Evolutionary conservation across 1,140 invertebrate species (phyloP).

Genomic region (Hormaphis cornu): DNA sequence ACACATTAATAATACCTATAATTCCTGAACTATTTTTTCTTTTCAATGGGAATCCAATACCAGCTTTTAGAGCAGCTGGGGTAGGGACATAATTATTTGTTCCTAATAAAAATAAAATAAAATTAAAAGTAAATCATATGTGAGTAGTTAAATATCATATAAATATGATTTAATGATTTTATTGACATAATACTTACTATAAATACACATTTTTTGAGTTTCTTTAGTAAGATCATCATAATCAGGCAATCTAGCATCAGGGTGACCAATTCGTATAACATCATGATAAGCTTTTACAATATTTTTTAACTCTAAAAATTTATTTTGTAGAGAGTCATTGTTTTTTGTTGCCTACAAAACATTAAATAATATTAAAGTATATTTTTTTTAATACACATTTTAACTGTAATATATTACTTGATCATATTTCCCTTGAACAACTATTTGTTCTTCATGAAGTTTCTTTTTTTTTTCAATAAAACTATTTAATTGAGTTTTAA

Average conservation of each 20-base stretch:
- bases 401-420: constrained; percentile 44
- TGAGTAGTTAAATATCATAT: too few species aligned
- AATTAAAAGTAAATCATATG: too few species aligned
- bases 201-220: background rate
- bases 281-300: constrained; percentile 51
- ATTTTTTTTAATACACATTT: background rate
- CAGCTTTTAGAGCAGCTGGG: constrained; percentile 69
- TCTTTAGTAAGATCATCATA: background rate
- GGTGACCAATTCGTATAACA: constrained; percentile 49
- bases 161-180: too few species aligned
- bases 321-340: constrained; percentile 45
- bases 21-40: background rate
- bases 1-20: background rate
- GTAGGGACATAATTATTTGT: constrained; percentile 52
- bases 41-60: constrained; percentile 61
- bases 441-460: constrained; percentile 60
- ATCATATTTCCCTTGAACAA: constrained; percentile 66
- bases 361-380: background rate
- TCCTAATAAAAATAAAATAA: background rate
- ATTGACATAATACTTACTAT: background rate
- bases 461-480: constrained; percentile 64
- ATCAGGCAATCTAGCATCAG: constrained; percentile 43
- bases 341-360: constrained; percentile 49
- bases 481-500: constrained; percentile 65
- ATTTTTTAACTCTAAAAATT: constrained; percentile 44